Evolutionary conservation across 2,888 invertebrate genomes (phyloP), one percentile per base, ranked within the genome.

Genomic region (Psylliodes chrysocephalus): DNA sequence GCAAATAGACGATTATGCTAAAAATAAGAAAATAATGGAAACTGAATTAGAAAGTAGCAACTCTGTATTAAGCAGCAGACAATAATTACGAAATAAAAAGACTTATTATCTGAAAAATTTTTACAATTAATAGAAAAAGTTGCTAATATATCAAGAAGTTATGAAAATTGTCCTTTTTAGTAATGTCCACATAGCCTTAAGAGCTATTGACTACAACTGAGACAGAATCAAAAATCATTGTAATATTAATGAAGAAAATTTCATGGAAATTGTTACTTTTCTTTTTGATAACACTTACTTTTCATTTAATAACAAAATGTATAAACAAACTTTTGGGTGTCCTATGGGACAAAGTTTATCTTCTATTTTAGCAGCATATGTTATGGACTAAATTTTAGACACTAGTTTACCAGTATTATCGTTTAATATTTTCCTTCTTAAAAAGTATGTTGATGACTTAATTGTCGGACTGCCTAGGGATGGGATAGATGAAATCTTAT

Each of bases 281-380:
- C 2, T 42, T 10, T 42, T 42, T 17, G 10, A 18, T 18, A 42
- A 42, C 18, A 17, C 2, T 2, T 42, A 17, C 18, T 42, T 42
- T 18, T 1, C 8, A 10, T 42, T 15, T 18, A 18, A 18, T n/a
- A n/a, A n/a, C n/a, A n/a, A n/a, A n/a, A n/a, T n/a, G n/a, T n/a
- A 42, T 2, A 7, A 42, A 18, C 18, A 42, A 15, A 42, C 42
- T 42, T 42, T 42, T 42, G 42, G n/a, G n/a, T n/a, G n/a, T n/a
- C n/a, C n/a, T n/a, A n/a, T n/a, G n/a, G n/a, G n/a, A n/a, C n/a
- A n/a, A 1, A 42, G 10, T 5, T 17, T 17, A 17, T 42, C 18
- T 2, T 8, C 18, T 7, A 42, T 42, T 8, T 42, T 17, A 10
- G 5, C 18, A 5, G 2, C 2, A 3, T 17, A 17, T 18, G 33